Evolutionary conservation across 2,888 invertebrate species (phyloP).

Genomic region (Spilosoma lubricipeda): DNA sequence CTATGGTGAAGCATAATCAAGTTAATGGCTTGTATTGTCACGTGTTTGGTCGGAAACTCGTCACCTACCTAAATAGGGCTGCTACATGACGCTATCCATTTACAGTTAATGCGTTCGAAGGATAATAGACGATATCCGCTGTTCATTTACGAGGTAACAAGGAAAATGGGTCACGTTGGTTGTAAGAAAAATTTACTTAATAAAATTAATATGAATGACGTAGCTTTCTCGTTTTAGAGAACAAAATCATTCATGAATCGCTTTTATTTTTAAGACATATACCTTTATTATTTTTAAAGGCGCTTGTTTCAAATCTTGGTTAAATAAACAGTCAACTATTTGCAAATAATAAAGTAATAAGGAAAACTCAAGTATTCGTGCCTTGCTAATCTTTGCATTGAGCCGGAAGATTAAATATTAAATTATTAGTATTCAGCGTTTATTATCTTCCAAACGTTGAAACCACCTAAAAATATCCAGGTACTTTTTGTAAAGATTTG

Average conservation of each 20-base stretch:
- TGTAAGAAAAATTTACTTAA: slow-evolving; percentile 14
- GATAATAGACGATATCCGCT: slow-evolving; percentile 26
- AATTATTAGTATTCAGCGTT: background rate
- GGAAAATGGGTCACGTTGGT: slow-evolving; percentile 15
- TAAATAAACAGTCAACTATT: background rate
- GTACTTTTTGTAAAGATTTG: background rate
- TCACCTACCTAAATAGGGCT: slow-evolving; percentile 10
- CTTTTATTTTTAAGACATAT: background rate
- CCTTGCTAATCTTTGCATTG: background rate
- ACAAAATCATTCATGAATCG: background rate
- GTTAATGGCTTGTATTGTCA: slow-evolving; percentile 13
- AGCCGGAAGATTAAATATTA: background rate
- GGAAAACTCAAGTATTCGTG: background rate
- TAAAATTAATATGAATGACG: background rate
- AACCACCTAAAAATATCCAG: background rate
- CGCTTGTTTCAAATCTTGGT: background rate
- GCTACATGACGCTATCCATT: slow-evolving; percentile 9
- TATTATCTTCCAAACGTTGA: background rate
- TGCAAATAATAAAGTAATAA: background rate
- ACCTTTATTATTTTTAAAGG: background rate
- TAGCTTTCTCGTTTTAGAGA: background rate
- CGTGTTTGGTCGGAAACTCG: slow-evolving; percentile 5
- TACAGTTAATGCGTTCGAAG: slow-evolving; percentile 18
- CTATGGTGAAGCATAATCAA: slow-evolving; percentile 1
- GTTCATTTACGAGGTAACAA: slow-evolving; percentile 21